These are phyloP conservation scores for Alligator sinensis DNA, from an alignment of 2,113 vertebrate genomes.

Conservation along the genomic window DNA sequence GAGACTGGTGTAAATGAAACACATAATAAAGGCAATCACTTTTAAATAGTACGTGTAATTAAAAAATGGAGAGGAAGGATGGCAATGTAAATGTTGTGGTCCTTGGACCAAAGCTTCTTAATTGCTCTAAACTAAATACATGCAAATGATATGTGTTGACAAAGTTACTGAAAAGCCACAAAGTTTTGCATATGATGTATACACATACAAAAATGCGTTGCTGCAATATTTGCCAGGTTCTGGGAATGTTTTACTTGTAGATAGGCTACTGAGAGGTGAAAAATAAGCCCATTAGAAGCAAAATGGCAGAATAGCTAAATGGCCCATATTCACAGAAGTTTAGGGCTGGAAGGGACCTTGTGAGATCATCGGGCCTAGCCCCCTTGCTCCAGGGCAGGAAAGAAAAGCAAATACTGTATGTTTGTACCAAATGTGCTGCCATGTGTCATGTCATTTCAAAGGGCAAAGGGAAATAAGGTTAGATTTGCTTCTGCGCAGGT, in stretches of 20 bases:
- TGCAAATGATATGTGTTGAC: not conserved
- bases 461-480: too few species aligned
- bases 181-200: not conserved
- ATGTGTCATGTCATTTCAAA: not conserved
- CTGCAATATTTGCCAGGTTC: not conserved
- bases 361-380: too few species aligned
- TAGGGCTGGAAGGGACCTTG: too few species aligned
- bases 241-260: not conserved
- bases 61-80: not conserved
- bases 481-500: too few species aligned
- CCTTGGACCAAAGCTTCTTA: not conserved
- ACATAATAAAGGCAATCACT: not conserved
- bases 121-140: not conserved
- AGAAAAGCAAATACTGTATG: not conserved
- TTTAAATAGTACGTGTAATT: not conserved
- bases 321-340: not conserved
- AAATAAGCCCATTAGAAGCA: not conserved
- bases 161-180: not conserved
- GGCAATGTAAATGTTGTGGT: rapidly evolving
- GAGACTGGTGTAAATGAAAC: rapidly evolving
- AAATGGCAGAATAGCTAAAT: not conserved
- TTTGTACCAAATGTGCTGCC: not conserved
- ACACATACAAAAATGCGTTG: not conserved
- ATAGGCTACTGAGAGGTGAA: not conserved
- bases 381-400: too few species aligned